Base-by-base conservation (phyloP, 1,140 invertebrate species). In the Drosophila miranda region DNA sequence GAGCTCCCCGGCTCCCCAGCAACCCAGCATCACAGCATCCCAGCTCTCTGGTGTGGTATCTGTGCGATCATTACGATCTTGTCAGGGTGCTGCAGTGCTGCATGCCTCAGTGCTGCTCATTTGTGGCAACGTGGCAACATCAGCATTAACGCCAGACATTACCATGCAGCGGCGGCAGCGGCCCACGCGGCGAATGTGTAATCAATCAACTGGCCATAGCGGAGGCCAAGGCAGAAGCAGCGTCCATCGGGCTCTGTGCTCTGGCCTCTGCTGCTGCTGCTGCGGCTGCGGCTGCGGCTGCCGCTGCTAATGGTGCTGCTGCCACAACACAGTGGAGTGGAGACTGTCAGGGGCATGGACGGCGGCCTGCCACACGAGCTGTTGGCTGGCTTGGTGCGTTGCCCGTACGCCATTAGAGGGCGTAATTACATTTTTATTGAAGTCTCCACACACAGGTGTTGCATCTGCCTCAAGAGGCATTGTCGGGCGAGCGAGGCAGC, bases 341-440 rank as follows among this genome's bases (percentile, higher is more conserved):
- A 7, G 34, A 78, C 82, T 82, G 74, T 87, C 83, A 87, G 81
- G 81, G 81, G 79, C 66, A 83, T 42, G 64, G 57, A 53, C 34
- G 19, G 67, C 23, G 48, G 58, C 52, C 58, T 61, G 58, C 61
- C 34, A 11, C 34, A 38, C 34, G 34, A 57, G 60, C 28, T 41
- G 51, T 66, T 44, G 14, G 23, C 5, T 26, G 23, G 5, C 5
- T 26, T 61, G 38, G 56, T 58, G 52, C 45, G 64, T 52, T 75
- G 79, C 54, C 41, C 50, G 62, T 74, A 59, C 67, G 60, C 69
- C 81, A 80, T 84, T 81, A 57, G 81, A 87, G 75, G 82, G 78
- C 82, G 83, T 87, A 87, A 87, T 87, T 87, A 82, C 78, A 87
- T 87, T 87, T 87, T 87, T 74, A 86, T 86, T 86, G 75, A 86